Evolutionary conservation across 2,797 vertebrate species (phyloP), one percentile per base, ranked within the genome.

Genomic region (Tachyglossus aculeatus): DNA sequence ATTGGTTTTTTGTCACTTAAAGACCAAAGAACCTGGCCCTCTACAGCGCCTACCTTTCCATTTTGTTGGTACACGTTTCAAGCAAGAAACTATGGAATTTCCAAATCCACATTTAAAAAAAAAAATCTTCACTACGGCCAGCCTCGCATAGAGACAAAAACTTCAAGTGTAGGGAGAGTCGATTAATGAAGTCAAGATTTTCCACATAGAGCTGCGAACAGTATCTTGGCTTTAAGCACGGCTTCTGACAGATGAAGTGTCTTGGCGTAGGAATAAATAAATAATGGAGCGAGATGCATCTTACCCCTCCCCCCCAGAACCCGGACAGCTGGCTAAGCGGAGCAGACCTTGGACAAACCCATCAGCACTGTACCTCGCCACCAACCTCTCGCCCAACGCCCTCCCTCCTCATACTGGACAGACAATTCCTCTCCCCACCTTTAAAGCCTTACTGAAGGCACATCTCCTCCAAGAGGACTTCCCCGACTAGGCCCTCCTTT

Each of bases 181-280:
- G 51, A 31, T 61, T 51, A 61, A 29, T 45, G 16, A 29, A 48
- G 45, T 48, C 27, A 48, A 29, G 24, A 48, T 18, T 29, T 24
- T 25, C 45, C 45, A 48, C 24, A 29, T 29, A 48, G 45, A 48
- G 45, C 45, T 48, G 45, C 27, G 45, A 48, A 48, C 45, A 48
- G 45, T 48, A 48, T 48, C 45, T 48, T 48, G 45, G 45, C 45
- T 18, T 31, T 15, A 48, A 48, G 45, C 45, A n/a, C 45, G 48
- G 27, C 25, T 48, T 29, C 27, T 48, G 45, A 48, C n/a, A 19
- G 45, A 48, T 48, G 45, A 48, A 48, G 27, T 24, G 48, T 48
- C 45, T 29, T 48, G 45, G 45, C 31, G 48, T 25, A 19, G 31
- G 45, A 29, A 19, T 48, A 48, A 29, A 19, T 48, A 48, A 48